These are phyloP conservation scores for Orientallactaga sibirica DNA, from an alignment of 2,797 vertebrate species.

Conservation along the genomic window DNA sequence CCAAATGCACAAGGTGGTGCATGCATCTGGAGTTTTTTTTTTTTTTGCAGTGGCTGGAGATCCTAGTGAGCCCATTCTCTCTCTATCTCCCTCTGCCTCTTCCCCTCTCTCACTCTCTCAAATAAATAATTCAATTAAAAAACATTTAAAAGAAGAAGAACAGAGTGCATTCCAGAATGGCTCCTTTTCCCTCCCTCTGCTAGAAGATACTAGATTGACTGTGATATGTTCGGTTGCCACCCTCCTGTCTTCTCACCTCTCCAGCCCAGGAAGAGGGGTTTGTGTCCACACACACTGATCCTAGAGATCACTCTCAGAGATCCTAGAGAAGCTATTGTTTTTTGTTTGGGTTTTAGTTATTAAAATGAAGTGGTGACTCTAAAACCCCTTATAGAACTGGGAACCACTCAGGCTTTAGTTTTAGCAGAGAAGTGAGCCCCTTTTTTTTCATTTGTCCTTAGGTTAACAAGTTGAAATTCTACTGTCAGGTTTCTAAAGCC, in stretches of 20 bases:
- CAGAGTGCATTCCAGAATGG: background rate
- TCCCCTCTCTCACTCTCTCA: too few relatives aligned
- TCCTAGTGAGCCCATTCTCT: too few relatives aligned
- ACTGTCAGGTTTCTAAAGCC: background rate
- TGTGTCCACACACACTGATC: background rate
- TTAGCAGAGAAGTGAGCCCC: background rate
- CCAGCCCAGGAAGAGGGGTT: background rate
- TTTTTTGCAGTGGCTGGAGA: too few relatives aligned
- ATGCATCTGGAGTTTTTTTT: too few relatives aligned
- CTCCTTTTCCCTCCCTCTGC: background rate
- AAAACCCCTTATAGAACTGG: background rate
- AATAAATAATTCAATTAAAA: too few relatives aligned
- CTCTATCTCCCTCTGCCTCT: too few relatives aligned
- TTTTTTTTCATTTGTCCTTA: background rate
- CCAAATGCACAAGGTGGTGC: too few relatives aligned
- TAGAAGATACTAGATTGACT: background rate
- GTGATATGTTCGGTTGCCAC: background rate
- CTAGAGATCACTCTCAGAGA: background rate
- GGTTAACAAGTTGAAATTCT: constrained; percentile 12
- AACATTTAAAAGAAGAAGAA: background rate
- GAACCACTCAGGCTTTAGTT: background rate
- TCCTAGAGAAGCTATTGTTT: background rate
- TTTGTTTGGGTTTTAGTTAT: background rate
- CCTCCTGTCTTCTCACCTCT: background rate
- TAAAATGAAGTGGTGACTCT: background rate